Conservation (phyloP, 1,140 invertebrate species). For the Heliconius nattereri region DNA sequence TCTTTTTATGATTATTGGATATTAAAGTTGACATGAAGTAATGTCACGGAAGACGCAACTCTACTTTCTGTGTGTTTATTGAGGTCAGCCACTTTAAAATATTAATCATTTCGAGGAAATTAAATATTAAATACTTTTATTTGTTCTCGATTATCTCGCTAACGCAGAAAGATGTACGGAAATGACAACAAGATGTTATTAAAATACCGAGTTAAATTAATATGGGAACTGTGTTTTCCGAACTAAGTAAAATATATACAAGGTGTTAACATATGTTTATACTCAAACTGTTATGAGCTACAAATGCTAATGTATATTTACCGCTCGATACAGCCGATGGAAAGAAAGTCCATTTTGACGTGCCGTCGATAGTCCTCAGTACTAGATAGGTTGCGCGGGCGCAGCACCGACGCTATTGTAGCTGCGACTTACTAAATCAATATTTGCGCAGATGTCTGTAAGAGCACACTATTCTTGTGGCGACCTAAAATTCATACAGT, state of each 20-base stretch:
- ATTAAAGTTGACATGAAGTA: slow-evolving; percentile 49
- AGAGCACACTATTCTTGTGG: slow-evolving; percentile 77
- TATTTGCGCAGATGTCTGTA: slow-evolving; percentile 80
- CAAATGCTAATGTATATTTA: slow-evolving; percentile 15
- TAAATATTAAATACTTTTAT: too few relatives aligned
- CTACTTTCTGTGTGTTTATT: slow-evolving; percentile 18
- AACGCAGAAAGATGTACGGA: background rate
- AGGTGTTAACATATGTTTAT: slow-evolving; percentile 13
- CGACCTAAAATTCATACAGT: slow-evolving; percentile 81
- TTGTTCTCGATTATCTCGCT: too few relatives aligned
- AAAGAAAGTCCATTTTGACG: slow-evolving; percentile 54
- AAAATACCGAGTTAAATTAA: background rate
- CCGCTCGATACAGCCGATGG: slow-evolving; percentile 21
- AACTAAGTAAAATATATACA: background rate
- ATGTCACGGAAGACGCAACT: slow-evolving; percentile 32
- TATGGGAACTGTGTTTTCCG: background rate
- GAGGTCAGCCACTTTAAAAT: slow-evolving; percentile 11
- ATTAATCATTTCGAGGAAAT: background rate
- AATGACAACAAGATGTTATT: background rate
- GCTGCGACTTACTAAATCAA: slow-evolving; percentile 78
- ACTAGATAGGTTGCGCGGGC: slow-evolving; percentile 51
- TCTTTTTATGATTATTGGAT: slow-evolving; percentile 65
- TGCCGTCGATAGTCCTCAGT: slow-evolving; percentile 44
- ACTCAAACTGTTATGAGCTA: slow-evolving; percentile 2
- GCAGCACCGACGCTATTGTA: slow-evolving; percentile 63